These are phyloP conservation scores for Climacteris rufus DNA, from an alignment of 2,113 vertebrate species.

Conservation along the genomic window DNA sequence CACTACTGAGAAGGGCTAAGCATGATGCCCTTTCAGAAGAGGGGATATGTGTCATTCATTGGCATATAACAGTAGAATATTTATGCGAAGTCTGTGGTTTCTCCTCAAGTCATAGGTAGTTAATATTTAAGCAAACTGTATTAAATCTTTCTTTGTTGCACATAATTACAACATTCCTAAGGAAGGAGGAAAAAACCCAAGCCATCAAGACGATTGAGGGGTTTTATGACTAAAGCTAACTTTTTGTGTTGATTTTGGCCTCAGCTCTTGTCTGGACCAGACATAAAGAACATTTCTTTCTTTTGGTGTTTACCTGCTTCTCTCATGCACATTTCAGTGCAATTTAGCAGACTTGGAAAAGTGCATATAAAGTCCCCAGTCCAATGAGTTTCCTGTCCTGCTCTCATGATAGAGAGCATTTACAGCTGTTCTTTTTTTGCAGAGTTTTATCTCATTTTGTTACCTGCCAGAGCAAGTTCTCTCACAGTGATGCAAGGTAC, in stretches of 20 bases:
- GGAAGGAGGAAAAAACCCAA: neutral
- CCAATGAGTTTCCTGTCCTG: neutral
- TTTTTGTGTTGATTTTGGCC: slow-evolving; percentile 19
- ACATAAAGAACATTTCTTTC: neutral
- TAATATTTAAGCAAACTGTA: neutral
- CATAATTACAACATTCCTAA: neutral
- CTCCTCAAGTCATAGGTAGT: neutral
- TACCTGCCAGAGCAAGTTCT: neutral
- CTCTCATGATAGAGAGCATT: neutral
- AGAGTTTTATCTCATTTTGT: neutral
- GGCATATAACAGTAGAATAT: neutral
- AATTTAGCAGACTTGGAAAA: neutral
- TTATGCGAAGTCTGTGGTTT: neutral
- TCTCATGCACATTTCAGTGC: neutral
- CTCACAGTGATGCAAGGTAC: neutral
- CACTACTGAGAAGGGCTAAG: neutral
- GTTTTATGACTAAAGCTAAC: neutral
- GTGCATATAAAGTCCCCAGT: neutral
- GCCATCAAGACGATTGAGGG: neutral
- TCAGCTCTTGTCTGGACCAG: neutral
- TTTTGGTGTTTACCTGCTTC: neutral
- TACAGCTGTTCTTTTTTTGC: neutral
- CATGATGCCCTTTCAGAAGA: neutral
- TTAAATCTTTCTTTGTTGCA: neutral
- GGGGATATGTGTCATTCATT: neutral